Conservation (phyloP, 1,140 invertebrate species). For the Atta colombica region DNA sequence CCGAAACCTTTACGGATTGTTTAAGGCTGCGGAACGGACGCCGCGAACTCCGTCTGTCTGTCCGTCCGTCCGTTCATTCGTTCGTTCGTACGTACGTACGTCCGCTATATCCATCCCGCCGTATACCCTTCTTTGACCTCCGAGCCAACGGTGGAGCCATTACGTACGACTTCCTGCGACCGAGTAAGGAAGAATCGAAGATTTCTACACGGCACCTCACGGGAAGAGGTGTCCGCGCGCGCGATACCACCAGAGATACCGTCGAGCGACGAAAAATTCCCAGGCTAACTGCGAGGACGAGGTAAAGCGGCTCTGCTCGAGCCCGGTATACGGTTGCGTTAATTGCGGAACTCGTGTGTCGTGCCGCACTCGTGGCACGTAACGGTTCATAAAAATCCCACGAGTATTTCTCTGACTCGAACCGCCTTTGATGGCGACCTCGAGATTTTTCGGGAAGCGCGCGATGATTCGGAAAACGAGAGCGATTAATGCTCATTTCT, state of each 20-base stretch:
- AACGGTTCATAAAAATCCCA: conserved; percentile 41
- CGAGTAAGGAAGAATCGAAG: conserved; percentile 69
- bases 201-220: conserved; percentile 60
- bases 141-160: conserved; percentile 68
- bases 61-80: not conserved
- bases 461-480: not conserved
- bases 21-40: conserved; percentile 80
- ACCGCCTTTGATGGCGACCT: not conserved
- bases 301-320: conserved; percentile 24
- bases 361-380: conserved; percentile 2
- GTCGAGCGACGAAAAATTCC: conserved; percentile 49
- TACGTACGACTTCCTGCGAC: conserved; percentile 79
- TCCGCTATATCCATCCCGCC: conserved; percentile 38
- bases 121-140: conserved; percentile 72
- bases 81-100: not conserved
- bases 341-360: conserved; percentile 51
- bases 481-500: not conserved
- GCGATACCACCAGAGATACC: conserved; percentile 45
- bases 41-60: conserved; percentile 18
- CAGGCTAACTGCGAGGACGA: conserved; percentile 18
- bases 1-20: conserved; percentile 79
- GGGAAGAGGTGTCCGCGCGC: conserved; percentile 47
- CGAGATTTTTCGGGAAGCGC: not conserved
- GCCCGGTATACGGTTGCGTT: conserved; percentile 35
- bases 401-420: conserved; percentile 14